Conservation (phyloP, 1,140 invertebrate species). For the Gryllus bimaculatus region DNA sequence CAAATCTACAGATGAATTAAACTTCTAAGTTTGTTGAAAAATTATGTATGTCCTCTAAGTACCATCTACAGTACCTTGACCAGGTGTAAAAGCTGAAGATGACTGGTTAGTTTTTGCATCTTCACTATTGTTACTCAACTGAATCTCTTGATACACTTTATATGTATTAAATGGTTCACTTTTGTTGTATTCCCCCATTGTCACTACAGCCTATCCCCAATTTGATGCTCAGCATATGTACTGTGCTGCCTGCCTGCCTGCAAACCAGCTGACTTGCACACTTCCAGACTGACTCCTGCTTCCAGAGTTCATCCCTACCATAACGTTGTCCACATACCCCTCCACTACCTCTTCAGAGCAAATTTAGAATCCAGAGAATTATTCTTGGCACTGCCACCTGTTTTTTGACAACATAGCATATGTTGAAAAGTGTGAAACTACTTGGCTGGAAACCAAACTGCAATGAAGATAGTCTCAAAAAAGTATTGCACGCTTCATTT, state of each 20-base stretch:
- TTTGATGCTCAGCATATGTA: not conserved
- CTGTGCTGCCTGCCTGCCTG: not conserved
- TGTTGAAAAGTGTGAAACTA: slow-evolving; percentile 9
- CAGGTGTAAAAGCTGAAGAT: not conserved
- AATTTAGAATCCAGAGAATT: slow-evolving; percentile 22
- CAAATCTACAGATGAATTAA: too few species aligned
- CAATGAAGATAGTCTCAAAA: not conserved
- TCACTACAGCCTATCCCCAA: not conserved
- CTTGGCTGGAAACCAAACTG: slow-evolving; percentile 8
- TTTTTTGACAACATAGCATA: slow-evolving; percentile 22
- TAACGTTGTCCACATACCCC: slow-evolving; percentile 9
- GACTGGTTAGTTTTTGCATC: not conserved
- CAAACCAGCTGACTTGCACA: slow-evolving; percentile 11
- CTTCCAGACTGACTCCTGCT: slow-evolving; percentile 1
- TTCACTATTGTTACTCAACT: slow-evolving; percentile 24
- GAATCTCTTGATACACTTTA: slow-evolving; percentile 33
- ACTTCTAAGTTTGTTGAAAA: not conserved
- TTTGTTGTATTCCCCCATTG: slow-evolving; percentile 21
- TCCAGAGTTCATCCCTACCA: slow-evolving; percentile 7
- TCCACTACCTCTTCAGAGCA: slow-evolving; percentile 11
- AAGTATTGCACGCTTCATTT: not conserved
- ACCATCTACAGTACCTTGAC: not conserved
- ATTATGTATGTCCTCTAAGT: not conserved
- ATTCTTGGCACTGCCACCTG: slow-evolving; percentile 21
- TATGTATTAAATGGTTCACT: slow-evolving; percentile 24